These are phyloP conservation scores for Scaptomyza flava DNA, from an alignment of 2,888 invertebrate genomes.

Conservation along the genomic window DNA sequence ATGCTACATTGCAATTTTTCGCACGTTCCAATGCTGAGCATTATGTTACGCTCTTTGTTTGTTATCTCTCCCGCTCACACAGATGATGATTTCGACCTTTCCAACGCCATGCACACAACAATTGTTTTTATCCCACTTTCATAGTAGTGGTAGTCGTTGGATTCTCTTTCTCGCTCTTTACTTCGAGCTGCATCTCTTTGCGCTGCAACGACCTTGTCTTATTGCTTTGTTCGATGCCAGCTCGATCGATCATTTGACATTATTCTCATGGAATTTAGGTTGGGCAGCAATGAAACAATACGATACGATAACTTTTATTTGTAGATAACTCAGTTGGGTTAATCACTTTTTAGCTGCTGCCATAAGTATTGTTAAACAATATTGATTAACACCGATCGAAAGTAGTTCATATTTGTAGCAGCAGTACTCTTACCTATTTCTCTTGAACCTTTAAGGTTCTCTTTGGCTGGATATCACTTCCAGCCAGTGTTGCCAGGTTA, in stretches of 20 bases:
- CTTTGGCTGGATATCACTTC: conserved; percentile 42
- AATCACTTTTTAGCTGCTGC: conserved; percentile 36
- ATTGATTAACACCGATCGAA: conserved; percentile 21
- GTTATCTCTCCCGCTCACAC: conserved; percentile 5
- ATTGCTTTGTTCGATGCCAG: conserved; percentile 42
- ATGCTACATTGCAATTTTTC: conserved; percentile 64
- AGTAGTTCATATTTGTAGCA: conserved; percentile 10
- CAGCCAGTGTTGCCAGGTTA: too few relatives aligned
- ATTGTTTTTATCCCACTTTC: conserved; percentile 2
- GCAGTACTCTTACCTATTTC: conserved; percentile 48
- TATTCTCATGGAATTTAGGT: conserved; percentile 70
- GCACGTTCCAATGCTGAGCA: conserved; percentile 55
- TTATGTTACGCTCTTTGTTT: conserved; percentile 5
- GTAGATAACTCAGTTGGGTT: conserved; percentile 39
- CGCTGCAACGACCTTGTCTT: conserved; percentile 67
- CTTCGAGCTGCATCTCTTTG: conserved; percentile 16
- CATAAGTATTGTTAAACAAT: conserved; percentile 44
- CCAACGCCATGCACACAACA: conserved; percentile 4
- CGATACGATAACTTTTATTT: conserved; percentile 50
- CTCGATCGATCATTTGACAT: conserved; percentile 68
- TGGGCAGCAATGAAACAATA: conserved; percentile 51
- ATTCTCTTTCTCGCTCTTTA: conserved; percentile 25
- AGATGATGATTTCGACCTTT: conserved; percentile 31
- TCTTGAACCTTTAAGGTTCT: conserved; percentile 33
- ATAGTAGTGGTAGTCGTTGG: too few relatives aligned